phyloP scores from a whole-genome alignment of 2,113 vertebrate species.

The Mobula birostris region DNA sequence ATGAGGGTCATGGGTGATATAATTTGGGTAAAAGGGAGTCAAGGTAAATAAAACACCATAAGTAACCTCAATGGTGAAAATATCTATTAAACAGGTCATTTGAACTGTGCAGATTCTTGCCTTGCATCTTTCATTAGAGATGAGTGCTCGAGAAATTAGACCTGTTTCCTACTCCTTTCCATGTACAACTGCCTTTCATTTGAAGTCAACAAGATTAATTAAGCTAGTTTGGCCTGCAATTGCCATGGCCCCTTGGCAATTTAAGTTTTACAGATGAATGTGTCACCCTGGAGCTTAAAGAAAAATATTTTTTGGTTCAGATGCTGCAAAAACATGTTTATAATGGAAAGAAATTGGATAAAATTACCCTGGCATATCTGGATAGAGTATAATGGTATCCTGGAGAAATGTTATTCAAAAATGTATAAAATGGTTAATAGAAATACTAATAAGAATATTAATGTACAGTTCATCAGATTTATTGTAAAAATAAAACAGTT shows the following conservation, averaged over 20 bases:
- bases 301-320: background rate
- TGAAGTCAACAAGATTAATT: background rate
- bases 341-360: background rate
- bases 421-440: background rate
- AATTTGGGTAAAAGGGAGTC: background rate
- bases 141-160: background rate
- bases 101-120: background rate
- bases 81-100: background rate
- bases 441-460: background rate
- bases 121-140: background rate
- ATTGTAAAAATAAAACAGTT: conserved; percentile 19
- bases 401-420: background rate
- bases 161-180: background rate
- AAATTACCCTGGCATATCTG: background rate
- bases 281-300: background rate
- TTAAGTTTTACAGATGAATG: background rate
- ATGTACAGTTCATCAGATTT: conserved; percentile 31
- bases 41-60: background rate
- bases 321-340: background rate
- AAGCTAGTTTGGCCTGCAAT: background rate
- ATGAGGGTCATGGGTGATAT: background rate
- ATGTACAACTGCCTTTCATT: too few relatives aligned
- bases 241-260: background rate
- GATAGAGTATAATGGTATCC: background rate
- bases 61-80: background rate